Evolutionary conservation across 2,797 vertebrate species (phyloP), one percentile per base, ranked within the genome.

Genomic region (Sorex maritimensis): DNA sequence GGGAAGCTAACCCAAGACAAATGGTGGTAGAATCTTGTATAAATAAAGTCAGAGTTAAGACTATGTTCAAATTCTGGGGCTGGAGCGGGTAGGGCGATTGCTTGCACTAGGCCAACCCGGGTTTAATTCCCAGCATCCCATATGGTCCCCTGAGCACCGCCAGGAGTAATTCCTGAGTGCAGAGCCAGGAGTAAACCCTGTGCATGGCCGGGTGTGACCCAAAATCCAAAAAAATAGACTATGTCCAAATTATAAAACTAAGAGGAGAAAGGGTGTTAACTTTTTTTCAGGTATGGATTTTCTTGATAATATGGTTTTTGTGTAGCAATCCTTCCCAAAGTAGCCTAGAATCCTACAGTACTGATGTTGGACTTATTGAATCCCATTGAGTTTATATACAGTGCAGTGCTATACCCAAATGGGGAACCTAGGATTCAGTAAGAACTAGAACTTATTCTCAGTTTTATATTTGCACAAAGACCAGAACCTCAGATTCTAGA

Each of bases 31-130:
- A 86, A 69, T 67, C 11, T 19, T 90, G 6, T 55, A 79, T 71
- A 86, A 93, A 86, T 55, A 84, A 78, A 95, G 81, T 91, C 6
- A 44, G 58, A 44, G 17, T 61, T 73, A 44, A 44, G 41, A 44
- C 41, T 44, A 44, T 77, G 44, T 83, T 24, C 26, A 74, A 86
- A 86, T 58, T 82, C 34, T 34, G 34, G 34, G 34, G 34, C 34
- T 34, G 34, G 34, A 34, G 34, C 34, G 34, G 34, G 34, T 34
- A 34, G 34, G 34, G 34, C 34, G 34, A 34, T 34, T 34, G 34
- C 34, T 34, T 34, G 34, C 34, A 34, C 34, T 34, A 34, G 34
- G 34, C 34, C 34, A 34, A 34, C 34, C 34, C 34, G 34, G 34
- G 34, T 34, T 34, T 34, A 34, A 34, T 34, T 34, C 34, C 34